phyloP scores from a whole-genome alignment of 1,140 invertebrate genomes.

The Maniola jurtina region DNA sequence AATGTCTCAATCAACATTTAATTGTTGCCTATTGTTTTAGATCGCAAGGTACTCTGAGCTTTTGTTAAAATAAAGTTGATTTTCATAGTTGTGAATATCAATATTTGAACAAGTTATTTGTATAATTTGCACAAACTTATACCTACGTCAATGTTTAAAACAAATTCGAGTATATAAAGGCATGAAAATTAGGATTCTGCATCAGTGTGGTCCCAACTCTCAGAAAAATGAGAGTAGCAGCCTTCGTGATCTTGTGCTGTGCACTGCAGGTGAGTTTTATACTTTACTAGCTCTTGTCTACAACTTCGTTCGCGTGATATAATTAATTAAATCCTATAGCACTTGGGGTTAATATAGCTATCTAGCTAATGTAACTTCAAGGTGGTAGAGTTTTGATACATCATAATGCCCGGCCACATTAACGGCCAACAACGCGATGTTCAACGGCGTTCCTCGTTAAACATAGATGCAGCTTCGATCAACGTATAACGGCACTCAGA shows the following conservation, averaged over 20 bases:
- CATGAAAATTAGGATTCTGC: constrained; percentile 22
- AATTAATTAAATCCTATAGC: too few species aligned
- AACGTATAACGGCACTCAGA: too few species aligned
- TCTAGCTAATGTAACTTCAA: too few species aligned
- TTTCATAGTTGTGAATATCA: constrained; percentile 36
- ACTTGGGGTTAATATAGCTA: too few species aligned
- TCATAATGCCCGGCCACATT: too few species aligned
- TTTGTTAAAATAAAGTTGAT: background rate
- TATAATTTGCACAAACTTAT: constrained; percentile 26
- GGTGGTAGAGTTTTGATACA: too few species aligned
- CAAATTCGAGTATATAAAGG: constrained; percentile 55
- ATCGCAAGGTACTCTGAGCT: background rate
- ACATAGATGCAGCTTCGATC: too few species aligned
- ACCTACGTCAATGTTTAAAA: constrained; percentile 36
- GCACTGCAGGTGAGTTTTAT: constrained; percentile 61
- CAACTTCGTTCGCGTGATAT: too few species aligned
- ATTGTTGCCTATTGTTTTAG: background rate
- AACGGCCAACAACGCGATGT: too few species aligned
- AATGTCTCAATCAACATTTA: background rate
- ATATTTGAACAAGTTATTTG: constrained; percentile 48
- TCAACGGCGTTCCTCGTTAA: too few species aligned
- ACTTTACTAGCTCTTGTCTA: constrained; percentile 23
- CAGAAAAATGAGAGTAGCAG: constrained; percentile 63
- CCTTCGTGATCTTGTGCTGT: constrained; percentile 72
- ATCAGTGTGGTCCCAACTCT: constrained; percentile 73